Evolutionary conservation across 2,113 vertebrate species (phyloP), one percentile per base, ranked within the genome.

Genomic region (Hippopotamus amphibius): DNA sequence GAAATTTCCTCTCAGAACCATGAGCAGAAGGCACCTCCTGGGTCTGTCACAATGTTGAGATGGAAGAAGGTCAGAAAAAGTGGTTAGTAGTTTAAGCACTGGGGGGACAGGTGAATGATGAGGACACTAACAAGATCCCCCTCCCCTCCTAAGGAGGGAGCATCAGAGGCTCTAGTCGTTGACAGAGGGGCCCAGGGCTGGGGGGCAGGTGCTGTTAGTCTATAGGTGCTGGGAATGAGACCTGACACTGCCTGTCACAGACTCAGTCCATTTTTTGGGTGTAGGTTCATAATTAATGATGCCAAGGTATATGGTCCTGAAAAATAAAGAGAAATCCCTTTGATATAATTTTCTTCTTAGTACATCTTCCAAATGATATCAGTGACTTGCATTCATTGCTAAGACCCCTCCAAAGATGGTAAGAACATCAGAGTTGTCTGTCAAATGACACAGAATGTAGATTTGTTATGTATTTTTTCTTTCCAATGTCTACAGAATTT

Each of bases 401-500:
- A 69, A 87, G 61, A 48, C 43, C 11, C 22, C 53, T 59, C 19
- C 61, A 30, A 37, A 80, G 72, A 33, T 71, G 43, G 82, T n/a
- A 37, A 37, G 37, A 37, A 37, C 37, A 37, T 37, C 37, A 37
- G 37, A 37, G 37, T 37, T 37, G 37, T 37, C 37, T 37, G 37
- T 37, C 37, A 37, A 53, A 37, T 46, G 46, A 12, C 81, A 69
- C 6, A 11, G 12, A 5, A 5, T 33, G 4, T 16, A 12, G 14
- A 53, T 87, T 92, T 13, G 37, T 84, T 37, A 16, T 79, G 4
- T 28, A n/a, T 85, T 79, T 91, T 82, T 97, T 96, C 81, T 46
- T 81, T 26, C 15, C 11, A 11, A 89, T 41, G 6, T 97, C 74
- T 92, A 24, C 98, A 99, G 99, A 28, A 98, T 99, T 95, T 98